Base-by-base conservation (phyloP, 2,797 vertebrate species). In the Clarias platycephalus region DNA sequence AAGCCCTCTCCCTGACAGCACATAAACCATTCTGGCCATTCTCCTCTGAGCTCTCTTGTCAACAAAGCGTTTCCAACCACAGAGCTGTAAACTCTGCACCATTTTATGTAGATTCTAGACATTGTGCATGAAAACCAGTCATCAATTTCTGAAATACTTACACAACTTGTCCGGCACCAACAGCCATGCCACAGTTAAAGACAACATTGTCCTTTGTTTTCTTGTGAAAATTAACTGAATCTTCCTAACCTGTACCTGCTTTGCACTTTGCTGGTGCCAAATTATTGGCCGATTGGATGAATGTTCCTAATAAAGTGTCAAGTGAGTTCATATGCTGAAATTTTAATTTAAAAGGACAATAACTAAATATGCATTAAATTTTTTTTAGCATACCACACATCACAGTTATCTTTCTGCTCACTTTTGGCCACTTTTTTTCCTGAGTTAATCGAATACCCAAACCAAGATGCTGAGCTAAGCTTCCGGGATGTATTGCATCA, bases 401-500 rank as follows among this genome's bases (percentile, higher is more conserved):
- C 53, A 57, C 18, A 13, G 8, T 77, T 34, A 24, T 18, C 55
- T 22, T 57, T 31, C 26, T 57, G 53, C 3, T 55, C 49, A 10
- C 26, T 28, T 76, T 76, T 58, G 22, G 28, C 4, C 49, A 20
- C 28, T 58, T 49, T 16, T 15, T 60, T 80, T 49, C 22, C 2
- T 28, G 18, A 37, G 28, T 71, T 53, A 58, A 81, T 44, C 8
- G 20, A 26, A 74, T 40, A 18, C 26, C 16, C 18, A 24, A 67
- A 28, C 22, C 60, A 60, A 70, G 58, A 9, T 20, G 53, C 74
- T 83, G n/a, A 76, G 62, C 63, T 66, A 66, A 74, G 58, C 68
- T 74, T 66, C 58, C 77, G 80, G 58, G 57, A 62, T 37, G 44
- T 58, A n/a, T 80, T n/a, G 12, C 58, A 37, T 84, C 76, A 63